A percentile compares a stretch with the other conserved stretches of the same genome.
Evolutionary conservation across 2,113 vertebrate species (phyloP).

Genomic region (Saimiri boliviensis): DNA sequence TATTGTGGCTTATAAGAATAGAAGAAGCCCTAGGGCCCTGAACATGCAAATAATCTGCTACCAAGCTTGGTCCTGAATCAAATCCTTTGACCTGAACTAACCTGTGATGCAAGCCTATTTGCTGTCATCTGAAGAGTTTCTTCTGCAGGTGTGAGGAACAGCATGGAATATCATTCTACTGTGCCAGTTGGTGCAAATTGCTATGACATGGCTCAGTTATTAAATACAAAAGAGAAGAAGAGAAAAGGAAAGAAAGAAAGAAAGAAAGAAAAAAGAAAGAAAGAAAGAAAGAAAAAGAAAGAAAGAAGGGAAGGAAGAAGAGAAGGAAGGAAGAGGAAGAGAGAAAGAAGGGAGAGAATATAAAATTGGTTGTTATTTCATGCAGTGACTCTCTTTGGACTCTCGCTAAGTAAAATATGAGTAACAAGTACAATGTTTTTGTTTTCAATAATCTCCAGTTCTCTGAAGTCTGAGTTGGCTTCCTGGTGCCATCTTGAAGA

Average conservation of each 20-base stretch:
- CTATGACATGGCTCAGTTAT: accelerated
- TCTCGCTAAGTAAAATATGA: background rate
- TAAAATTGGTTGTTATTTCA: background rate
- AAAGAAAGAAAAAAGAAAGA: too few relatives aligned
- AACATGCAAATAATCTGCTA: background rate
- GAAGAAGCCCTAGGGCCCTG: background rate
- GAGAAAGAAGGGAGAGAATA: background rate
- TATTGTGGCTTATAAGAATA: background rate
- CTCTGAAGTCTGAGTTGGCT: too few relatives aligned
- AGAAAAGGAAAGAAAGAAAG: accelerated
- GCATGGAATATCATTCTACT: accelerated
- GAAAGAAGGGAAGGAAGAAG: too few relatives aligned
- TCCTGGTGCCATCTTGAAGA: accelerated
- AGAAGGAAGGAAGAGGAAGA: background rate
- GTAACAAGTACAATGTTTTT: background rate
- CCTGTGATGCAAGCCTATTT: accelerated
- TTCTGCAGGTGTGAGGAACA: accelerated
- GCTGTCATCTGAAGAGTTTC: accelerated
- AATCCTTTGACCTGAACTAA: accelerated
- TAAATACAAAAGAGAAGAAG: accelerated
- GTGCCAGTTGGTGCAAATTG: accelerated
- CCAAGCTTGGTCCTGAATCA: background rate
- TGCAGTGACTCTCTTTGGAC: accelerated
- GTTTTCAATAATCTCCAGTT: background rate
- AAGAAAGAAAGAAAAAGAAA: too few relatives aligned